Conservation (phyloP, 2,113 vertebrate species). For the Erythrocercus mccallii region DNA sequence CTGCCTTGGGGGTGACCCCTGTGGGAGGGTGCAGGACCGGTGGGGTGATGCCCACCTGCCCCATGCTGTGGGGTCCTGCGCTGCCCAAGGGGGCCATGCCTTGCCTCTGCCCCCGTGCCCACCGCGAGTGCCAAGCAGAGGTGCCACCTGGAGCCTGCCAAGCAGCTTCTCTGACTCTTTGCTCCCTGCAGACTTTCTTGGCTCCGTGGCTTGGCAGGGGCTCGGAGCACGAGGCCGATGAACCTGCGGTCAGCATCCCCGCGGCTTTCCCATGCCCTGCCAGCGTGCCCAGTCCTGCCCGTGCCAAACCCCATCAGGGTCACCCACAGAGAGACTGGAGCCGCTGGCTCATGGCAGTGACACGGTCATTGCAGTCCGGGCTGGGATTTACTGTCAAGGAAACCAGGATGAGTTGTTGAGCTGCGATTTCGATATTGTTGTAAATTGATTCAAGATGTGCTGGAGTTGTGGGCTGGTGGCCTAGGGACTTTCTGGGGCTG, state of each 20-base stretch:
- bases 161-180: neutral
- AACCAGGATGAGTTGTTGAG: neutral
- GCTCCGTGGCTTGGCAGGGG: slow-evolving; percentile 6
- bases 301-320: neutral
- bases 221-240: neutral
- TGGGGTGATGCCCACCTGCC: neutral
- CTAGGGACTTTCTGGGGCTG: neutral
- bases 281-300: neutral
- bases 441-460: slow-evolving; percentile 55
- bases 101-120: neutral
- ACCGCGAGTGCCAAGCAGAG: neutral
- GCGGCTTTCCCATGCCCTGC: neutral
- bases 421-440: slow-evolving; percentile 22
- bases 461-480: neutral
- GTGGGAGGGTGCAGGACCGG: rapidly evolving
- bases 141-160: neutral
- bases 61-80: rapidly evolving
- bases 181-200: neutral
- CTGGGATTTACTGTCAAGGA: slow-evolving; percentile 65
- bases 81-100: neutral
- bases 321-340: neutral
- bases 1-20: neutral
- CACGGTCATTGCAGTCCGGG: neutral
- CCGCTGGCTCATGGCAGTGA: neutral
- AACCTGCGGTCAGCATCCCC: neutral